phyloP scores from a whole-genome alignment of 2,888 invertebrate genomes.

The Scaptomyza polygonia region DNA sequence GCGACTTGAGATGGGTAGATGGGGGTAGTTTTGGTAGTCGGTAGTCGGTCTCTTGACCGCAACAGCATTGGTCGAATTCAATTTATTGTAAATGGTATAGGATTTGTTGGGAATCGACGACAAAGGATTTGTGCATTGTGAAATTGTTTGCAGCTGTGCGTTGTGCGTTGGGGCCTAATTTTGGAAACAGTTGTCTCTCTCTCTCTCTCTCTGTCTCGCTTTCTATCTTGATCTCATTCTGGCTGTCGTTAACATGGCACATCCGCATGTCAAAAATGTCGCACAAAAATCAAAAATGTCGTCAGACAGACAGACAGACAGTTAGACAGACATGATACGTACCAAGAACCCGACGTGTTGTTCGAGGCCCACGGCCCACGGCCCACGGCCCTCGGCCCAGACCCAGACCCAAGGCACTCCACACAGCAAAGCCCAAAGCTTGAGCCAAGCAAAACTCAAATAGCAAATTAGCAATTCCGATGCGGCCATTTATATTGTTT shows the following conservation, averaged over 20 bases:
- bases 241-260: conserved; percentile 74
- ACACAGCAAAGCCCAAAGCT: conserved; percentile 36
- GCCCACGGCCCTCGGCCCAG: conserved; percentile 61
- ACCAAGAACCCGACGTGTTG: conserved; percentile 51
- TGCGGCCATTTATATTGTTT: conserved; percentile 79
- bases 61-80: conserved; percentile 78
- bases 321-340: conserved; percentile 19
- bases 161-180: conserved; percentile 36
- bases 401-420: conserved; percentile 53
- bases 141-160: conserved; percentile 54
- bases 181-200: conserved; percentile 36
- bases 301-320: conserved; percentile 24
- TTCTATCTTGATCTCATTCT: neutral
- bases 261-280: conserved; percentile 81
- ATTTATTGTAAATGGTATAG: conserved; percentile 75
- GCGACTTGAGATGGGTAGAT: neutral
- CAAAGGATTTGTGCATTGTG: conserved; percentile 46
- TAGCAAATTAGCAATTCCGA: conserved; percentile 80
- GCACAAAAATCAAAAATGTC: conserved; percentile 73
- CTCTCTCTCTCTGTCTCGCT: neutral
- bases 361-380: conserved; percentile 56
- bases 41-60: conserved; percentile 49
- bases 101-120: conserved; percentile 61
- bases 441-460: conserved; percentile 65
- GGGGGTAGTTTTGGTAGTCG: neutral